These are phyloP conservation scores for Cremastobaeus sp. DNA, from an alignment of 2,888 invertebrate genomes.

Conservation along the genomic window DNA sequence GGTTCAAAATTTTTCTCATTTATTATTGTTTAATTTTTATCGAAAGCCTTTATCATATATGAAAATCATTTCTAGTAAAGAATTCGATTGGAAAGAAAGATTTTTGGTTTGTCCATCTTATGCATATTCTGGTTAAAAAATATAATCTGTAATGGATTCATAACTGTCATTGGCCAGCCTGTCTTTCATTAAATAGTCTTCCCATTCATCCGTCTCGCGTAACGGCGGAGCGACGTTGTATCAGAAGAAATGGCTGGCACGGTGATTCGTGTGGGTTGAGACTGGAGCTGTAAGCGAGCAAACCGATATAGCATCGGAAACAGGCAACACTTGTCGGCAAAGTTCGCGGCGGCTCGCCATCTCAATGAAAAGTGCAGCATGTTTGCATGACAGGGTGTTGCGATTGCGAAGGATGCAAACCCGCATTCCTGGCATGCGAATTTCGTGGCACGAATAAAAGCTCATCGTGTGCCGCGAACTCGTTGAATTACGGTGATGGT, in stretches of 20 bases:
- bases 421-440: conserved; percentile 4
- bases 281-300: too few relatives aligned
- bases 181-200: background rate
- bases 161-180: conserved; percentile 17
- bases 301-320: conserved; percentile 24
- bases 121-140: too few relatives aligned
- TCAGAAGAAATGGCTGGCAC: conserved; percentile 7
- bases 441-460: background rate
- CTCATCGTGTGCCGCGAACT: background rate
- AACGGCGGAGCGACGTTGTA: conserved; percentile 24
- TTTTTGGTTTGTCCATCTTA: too few relatives aligned
- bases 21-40: too few relatives aligned
- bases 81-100: too few relatives aligned
- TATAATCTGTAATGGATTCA: too few relatives aligned
- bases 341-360: conserved; percentile 43
- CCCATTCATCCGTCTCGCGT: conserved; percentile 15
- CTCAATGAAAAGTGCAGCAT: conserved; percentile 39
- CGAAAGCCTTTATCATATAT: too few relatives aligned
- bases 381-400: conserved; percentile 47
- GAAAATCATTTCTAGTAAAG: too few relatives aligned
- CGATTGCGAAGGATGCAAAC: conserved; percentile 20
- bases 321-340: conserved; percentile 41
- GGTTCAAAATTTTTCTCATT: too few relatives aligned
- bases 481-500: background rate
- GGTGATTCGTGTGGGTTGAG: too few relatives aligned